Percentiles rank a stretch among this genome's conserved stretches.
Evolutionary conservation across 2,888 invertebrate species (phyloP).

Genomic region (Sinopyrophorus schimmeli): DNA sequence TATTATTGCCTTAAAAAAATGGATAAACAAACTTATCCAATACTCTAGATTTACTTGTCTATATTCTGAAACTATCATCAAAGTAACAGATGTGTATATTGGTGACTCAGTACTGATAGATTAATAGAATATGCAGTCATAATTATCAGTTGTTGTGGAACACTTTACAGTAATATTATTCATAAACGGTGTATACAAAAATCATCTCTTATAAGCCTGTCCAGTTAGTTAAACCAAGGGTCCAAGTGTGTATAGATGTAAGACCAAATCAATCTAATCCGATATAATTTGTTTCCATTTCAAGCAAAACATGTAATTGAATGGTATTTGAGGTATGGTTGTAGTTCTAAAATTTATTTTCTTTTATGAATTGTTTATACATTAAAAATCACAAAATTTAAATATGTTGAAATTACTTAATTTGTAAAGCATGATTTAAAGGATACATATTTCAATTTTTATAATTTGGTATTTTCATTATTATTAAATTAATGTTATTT

Average conservation of each 20-base stretch:
- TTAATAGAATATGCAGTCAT: conserved; percentile 11
- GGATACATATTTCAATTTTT: no score
- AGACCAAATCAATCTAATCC: conserved; percentile 12
- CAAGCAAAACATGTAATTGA: no score
- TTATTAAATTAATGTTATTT: no score
- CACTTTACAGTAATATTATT: background rate
- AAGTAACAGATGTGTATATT: conserved; percentile 20
- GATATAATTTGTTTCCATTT: no score
- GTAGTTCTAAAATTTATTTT: no score
- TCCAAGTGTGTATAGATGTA: conserved; percentile 32
- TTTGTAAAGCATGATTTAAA: no score
- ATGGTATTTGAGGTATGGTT: no score
- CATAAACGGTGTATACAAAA: conserved; percentile 6
- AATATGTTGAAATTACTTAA: no score
- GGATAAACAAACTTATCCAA: conserved; percentile 9
- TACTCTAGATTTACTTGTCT: conserved; percentile 22
- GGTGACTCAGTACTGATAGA: conserved; percentile 20
- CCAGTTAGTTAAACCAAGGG: conserved; percentile 38
- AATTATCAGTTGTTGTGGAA: conserved; percentile 2
- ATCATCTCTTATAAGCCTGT: conserved; percentile 26
- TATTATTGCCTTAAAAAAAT: conserved; percentile 16
- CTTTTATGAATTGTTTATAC: no score
- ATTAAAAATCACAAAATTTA: no score
- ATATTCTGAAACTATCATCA: conserved; percentile 15
- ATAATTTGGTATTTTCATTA: no score